These are phyloP conservation scores for Lepisosteus osseus DNA, from an alignment of 2,113 vertebrate species.

Conservation along the genomic window DNA sequence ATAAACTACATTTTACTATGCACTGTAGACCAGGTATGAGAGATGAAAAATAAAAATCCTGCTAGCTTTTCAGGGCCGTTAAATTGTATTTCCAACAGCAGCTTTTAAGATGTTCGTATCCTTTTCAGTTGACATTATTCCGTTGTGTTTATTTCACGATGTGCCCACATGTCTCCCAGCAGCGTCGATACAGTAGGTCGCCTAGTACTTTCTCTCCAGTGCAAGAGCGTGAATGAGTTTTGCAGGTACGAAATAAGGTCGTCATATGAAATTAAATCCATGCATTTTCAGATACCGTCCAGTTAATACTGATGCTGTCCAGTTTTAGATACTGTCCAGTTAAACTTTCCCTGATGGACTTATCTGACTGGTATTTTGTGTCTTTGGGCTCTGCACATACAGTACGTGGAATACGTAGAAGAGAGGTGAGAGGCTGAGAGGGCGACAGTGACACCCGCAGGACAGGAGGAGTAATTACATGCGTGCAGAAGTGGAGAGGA, in stretches of 20 bases:
- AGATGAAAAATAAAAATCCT: conserved; percentile 1
- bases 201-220: conserved; percentile 6
- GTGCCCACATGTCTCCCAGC: background rate
- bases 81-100: background rate
- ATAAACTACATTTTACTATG: background rate
- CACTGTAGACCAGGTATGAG: background rate
- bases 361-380: conserved; percentile 24
- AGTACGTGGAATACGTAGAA: too few species aligned
- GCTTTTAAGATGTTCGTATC: background rate
- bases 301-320: conserved; percentile 13
- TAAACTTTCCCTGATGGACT: conserved; percentile 19
- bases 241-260: conserved; percentile 9
- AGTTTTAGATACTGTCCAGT: background rate
- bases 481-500: too few species aligned
- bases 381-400: too few species aligned
- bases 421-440: too few species aligned
- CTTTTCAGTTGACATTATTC: background rate
- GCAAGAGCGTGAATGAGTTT: conserved; percentile 23
- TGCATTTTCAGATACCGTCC: conserved; percentile 22
- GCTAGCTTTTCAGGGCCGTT: conserved; percentile 19
- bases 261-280: conserved; percentile 12
- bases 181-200: background rate
- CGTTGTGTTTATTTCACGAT: conserved; percentile 6
- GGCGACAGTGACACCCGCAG: too few species aligned
- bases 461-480: too few species aligned